Evolutionary conservation across 1,140 invertebrate species (phyloP), one percentile per base, ranked within the genome.

Genomic region (Zaprionus camerounensis): DNA sequence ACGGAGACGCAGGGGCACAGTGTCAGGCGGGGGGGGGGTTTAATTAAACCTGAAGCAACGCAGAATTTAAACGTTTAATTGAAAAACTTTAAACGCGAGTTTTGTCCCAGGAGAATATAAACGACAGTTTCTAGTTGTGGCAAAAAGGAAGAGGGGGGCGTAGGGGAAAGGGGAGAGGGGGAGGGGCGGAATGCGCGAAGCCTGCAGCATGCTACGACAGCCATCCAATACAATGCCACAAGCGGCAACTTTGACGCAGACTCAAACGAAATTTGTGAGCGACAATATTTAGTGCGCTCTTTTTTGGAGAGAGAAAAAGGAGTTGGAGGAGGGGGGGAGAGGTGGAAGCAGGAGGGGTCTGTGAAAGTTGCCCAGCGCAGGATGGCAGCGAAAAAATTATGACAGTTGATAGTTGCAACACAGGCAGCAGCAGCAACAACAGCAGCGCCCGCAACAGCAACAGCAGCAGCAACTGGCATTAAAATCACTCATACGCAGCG

Each of bases 51-150:
- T 71, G 71, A 28, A 56, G 72, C 67, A 72, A 61, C 76, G 70
- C 69, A 59, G 67, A 88, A 88, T 88, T 83, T 81, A 88, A 88
- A 74, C 78, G 80, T 71, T 88, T 81, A 83, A 81, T 83, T 81
- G 81, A 83, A 88, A 88, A 88, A 83, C 83, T 88, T 88, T 71
- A 84, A 84, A 71, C 62, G 36, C 53, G 20, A 71, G 51, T 34
- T 46, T n/a, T 22, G 36, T 62, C 57, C 68, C 67, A 15, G 62
- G 51, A 57, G 81, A 64, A 59, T 67, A 53, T 78, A 41, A 51
- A 66, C 70, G 67, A 55, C 65, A 70, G 46, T 51, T 51, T 22
- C 22, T 24, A 51, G 46, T 51, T 51, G 46, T 11, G 12, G n/a
- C 41, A 46, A 20, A 17, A 7, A 2, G 7, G 41, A 11, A 13